Percentiles rank a stretch among this genome's conserved stretches.
Evolutionary conservation across 2,797 vertebrate genomes (phyloP).

Genomic region (Clarias laeviceps): DNA sequence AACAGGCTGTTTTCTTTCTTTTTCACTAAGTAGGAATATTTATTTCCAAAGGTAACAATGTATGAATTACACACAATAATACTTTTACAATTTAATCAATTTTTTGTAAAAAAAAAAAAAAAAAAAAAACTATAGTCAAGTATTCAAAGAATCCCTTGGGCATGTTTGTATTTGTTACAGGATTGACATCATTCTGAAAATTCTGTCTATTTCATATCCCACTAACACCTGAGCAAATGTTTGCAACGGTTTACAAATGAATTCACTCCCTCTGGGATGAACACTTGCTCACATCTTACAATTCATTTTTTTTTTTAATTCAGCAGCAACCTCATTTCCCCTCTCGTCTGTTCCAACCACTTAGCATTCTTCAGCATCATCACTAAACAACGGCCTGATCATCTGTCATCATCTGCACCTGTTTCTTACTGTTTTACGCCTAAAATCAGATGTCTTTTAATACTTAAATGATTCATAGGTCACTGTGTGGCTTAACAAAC

Average conservation of each 20-base stretch:
- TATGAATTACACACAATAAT: not conserved
- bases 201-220: not conserved
- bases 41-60: conserved; percentile 54
- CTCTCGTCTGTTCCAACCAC: too few relatives aligned
- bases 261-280: not conserved
- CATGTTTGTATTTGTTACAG: not conserved
- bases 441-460: too few relatives aligned
- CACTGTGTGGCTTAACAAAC: too few relatives aligned
- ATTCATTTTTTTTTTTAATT: too few relatives aligned
- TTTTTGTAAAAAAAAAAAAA: too few relatives aligned
- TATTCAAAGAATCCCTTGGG: not conserved
- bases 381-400: too few relatives aligned
- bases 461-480: too few relatives aligned
- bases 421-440: too few relatives aligned
- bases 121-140: not conserved
- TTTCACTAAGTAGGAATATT: conserved; percentile 27
- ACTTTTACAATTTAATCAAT: not conserved
- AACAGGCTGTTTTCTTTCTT: conserved; percentile 38
- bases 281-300: not conserved
- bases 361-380: too few relatives aligned
- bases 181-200: not conserved
- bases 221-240: not conserved
- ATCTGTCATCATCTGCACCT: too few relatives aligned
- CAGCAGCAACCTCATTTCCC: too few relatives aligned
- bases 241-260: not conserved